phyloP scores from a whole-genome alignment of 2,888 invertebrate genomes.

The Amphimallon solstitiale region DNA sequence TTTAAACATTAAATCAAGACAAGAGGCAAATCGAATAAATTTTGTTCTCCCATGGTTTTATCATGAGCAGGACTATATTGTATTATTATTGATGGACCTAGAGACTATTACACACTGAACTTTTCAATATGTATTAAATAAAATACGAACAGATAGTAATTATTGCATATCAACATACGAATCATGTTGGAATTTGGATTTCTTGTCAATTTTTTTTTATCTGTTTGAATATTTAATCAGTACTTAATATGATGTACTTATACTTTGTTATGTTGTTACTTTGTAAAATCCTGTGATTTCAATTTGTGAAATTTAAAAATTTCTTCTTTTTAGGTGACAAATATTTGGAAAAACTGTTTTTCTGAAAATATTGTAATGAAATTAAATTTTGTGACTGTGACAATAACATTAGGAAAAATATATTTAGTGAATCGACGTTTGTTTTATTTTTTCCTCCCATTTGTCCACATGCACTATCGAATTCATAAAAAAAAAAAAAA shows the following conservation, averaged over 20 bases:
- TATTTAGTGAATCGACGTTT: constrained; percentile 43
- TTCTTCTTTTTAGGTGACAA: constrained; percentile 1
- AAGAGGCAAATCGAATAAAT: constrained; percentile 8
- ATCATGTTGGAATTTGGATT: no score
- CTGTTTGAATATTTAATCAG: constrained; percentile 9
- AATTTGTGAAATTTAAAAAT: constrained; percentile 11
- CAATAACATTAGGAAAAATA: constrained; percentile 61
- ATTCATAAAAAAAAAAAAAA: no score
- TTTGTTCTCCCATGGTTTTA: constrained; percentile 2
- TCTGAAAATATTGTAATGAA: constrained; percentile 35
- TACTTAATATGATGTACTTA: constrained; percentile 29
- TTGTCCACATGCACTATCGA: no score
- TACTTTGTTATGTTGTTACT: constrained; percentile 18
- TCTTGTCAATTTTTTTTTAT: neutral
- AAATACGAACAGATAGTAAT: no score
- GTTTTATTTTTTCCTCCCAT: constrained; percentile 36
- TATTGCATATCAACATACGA: no score
- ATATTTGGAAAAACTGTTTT: neutral
- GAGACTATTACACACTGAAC: neutral
- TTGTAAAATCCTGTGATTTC: constrained; percentile 27
- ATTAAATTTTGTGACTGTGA: constrained; percentile 59
- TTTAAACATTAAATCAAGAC: neutral
- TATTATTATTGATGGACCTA: neutral
- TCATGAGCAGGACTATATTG: neutral
- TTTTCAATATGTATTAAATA: no score